Conservation (phyloP, 2,797 vertebrate species). For the Scolopax bukidnonensis region DNA sequence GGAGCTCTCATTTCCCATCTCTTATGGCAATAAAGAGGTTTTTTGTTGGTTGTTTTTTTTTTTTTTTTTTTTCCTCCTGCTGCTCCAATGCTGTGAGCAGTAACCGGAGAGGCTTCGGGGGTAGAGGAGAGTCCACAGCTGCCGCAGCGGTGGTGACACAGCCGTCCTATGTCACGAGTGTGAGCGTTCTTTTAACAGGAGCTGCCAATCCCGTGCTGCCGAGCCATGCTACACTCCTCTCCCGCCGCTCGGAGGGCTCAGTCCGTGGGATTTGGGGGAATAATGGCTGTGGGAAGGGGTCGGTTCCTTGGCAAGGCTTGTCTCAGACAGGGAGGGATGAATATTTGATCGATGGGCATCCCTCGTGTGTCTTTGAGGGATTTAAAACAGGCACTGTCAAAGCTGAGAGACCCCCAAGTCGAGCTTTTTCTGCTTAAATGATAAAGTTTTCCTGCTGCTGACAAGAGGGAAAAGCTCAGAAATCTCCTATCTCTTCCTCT, state of each 20-base stretch:
- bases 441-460: background rate
- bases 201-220: background rate
- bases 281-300: background rate
- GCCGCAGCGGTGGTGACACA: background rate
- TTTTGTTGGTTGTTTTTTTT: too few relatives aligned
- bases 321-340: background rate
- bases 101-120: background rate
- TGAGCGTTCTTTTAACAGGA: background rate
- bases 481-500: too few relatives aligned
- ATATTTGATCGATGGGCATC: background rate
- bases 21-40: too few relatives aligned
- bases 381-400: background rate
- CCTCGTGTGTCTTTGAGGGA: background rate
- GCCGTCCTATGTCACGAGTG: background rate
- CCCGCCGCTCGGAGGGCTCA: background rate
- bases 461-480: background rate
- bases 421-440: background rate
- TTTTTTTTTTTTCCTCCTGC: background rate
- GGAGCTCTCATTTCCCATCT: background rate
- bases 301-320: accelerated
- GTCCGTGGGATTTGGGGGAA: background rate
- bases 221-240: background rate
- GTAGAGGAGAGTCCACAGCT: background rate
- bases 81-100: background rate
- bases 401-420: background rate